Evolutionary conservation across 2,888 invertebrate species (phyloP), one percentile per base, ranked within the genome.

Genomic region (Arctia plantaginis): DNA sequence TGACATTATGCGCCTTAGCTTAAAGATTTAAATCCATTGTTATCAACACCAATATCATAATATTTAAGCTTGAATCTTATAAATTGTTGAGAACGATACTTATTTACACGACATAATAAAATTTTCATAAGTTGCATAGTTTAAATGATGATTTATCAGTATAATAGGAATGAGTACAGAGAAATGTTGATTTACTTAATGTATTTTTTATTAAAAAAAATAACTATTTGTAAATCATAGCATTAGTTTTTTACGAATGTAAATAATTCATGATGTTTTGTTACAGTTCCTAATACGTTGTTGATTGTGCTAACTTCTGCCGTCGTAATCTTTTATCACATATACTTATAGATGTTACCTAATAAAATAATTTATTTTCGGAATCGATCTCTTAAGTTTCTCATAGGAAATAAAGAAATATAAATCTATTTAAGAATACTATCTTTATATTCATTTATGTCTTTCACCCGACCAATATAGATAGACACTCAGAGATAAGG

Each of bases 291-390:
- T 85, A 85, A 75, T 77, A 59, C 27, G 27, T 27, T 77, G 74
- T 76, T 75, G 70, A 79, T 84, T 76, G 82, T 80, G 84, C 78
- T 78, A 78, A 77, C 75, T 83, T 82, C 68, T 82, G 70, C 76
- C 80, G 78, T 82, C 85, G 55, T 76, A 72, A 73, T 74, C 76
- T 77, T 82, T 75, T 82, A 84, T 78, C 74, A 82, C 77, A 76
- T 80, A 77, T 75, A 77, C 23, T 55, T 74, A 66, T 74, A 73
- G 30, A 83, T 83, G 76, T 85, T 82, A 85, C 66, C 70, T 80
- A 77, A 77, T 82, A 80, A 82, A 84, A 79, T 78, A 78, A 82
- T 77, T 82, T 84, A 84, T 84, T 85, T 84, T 85, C 82, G 73
- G 80, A 82, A 85, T 78, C 74, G 81, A 84, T 84, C 86, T 84